Conservation (phyloP, 2,888 invertebrate species). For the Idaea biselata region DNA sequence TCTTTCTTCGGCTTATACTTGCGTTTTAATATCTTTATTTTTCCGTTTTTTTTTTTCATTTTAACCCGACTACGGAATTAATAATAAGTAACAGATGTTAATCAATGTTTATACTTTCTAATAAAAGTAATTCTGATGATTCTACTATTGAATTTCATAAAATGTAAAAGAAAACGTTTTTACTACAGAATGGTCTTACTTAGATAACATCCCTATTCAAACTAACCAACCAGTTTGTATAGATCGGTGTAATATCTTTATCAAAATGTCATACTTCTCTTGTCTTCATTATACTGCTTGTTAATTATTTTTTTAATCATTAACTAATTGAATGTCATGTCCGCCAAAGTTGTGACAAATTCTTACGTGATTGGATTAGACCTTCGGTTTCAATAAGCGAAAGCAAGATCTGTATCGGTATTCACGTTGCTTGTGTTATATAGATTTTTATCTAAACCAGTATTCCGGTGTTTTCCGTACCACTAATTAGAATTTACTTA, state of each 20-base stretch:
- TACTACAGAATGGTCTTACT: neutral
- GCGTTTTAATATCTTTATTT: no score
- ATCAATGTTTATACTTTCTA: no score
- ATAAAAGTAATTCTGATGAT: no score
- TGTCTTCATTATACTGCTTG: constrained; percentile 36
- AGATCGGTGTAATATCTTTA: constrained; percentile 43
- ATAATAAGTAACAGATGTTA: no score
- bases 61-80: no score
- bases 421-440: constrained; percentile 22
- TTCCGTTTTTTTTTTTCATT: no score
- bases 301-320: constrained; percentile 35
- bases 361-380: constrained; percentile 27
- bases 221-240: constrained; percentile 24
- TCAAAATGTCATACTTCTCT: constrained; percentile 44
- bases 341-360: constrained; percentile 7
- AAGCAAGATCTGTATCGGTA: constrained; percentile 48
- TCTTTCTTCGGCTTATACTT: no score
- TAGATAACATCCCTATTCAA: neutral
- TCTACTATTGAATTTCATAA: no score
- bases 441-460: constrained; percentile 43
- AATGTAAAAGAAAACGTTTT: no score
- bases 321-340: constrained; percentile 38
- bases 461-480: constrained; percentile 27
- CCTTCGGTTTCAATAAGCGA: constrained; percentile 52
- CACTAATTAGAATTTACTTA: constrained; percentile 29